Base-by-base conservation (phyloP, 2,888 invertebrate genomes). In the Drosophila ezoana region DNA sequence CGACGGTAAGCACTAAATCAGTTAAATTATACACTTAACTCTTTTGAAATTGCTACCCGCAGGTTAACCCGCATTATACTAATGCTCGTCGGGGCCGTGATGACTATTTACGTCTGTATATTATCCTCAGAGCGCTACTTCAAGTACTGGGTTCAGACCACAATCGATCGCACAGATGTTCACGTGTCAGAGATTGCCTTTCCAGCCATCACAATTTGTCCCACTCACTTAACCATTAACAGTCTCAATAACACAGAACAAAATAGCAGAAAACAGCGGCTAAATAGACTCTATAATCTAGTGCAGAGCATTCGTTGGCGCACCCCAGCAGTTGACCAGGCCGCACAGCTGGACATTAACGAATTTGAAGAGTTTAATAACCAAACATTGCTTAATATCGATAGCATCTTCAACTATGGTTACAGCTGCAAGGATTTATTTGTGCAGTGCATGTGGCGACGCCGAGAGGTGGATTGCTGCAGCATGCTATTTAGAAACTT, bases 101-200 rank as follows among this genome's bases (percentile, higher is more conserved):
- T 65, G 48, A 84, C 90, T 0, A 59, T 72, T 13, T 90, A 90
- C 35, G 77, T 90, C 0, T 68, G 81, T 6, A 33, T 77, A 1
- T 47, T 90, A 4, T 90, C 91, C 0, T 81, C 81, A 20, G 69
- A 74, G 20, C 79, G 86, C 3, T 89, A 90, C 32, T 90, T 90
- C 16, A 61, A 68, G 45, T 86, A 75, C 57, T 90, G 89, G 87
- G 89, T 87, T 2, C 88, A 90, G 51, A 90, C 90, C 18, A 79
- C 88, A 13, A 90, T 90, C n/a, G 87, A 89, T 40, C 79, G 89
- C 11, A 89, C 90, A 1, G 90, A 89, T 48, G 72, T 90, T 5
- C 91, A 90, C 41, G 79, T 90, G n/a, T 89, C 91, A 13, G 81
- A 87, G 73, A 90, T 90, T 47, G 52, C 74, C 1, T 90, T 89